These are phyloP conservation scores for Pelmatolapia mariae DNA, from an alignment of 2,113 vertebrate genomes.

Conservation along the genomic window DNA sequence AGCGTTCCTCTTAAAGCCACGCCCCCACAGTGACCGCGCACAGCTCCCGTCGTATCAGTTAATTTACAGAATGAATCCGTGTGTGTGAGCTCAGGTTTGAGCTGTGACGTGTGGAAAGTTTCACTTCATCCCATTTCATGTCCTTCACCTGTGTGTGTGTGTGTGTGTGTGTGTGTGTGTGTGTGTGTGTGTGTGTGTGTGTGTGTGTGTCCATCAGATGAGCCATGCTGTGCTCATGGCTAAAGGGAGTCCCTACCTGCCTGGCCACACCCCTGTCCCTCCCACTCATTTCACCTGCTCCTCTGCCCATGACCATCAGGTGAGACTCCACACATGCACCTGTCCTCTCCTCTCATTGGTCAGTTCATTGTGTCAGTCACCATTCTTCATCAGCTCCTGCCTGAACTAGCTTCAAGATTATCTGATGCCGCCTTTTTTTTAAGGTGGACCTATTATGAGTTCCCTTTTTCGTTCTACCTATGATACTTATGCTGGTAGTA, in stretches of 20 bases:
- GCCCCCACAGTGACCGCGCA: neutral
- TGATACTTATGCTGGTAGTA: neutral
- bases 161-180: neutral
- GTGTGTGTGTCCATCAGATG: slow-evolving; percentile 78
- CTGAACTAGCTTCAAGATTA: neutral
- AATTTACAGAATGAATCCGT: neutral
- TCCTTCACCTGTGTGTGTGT: slow-evolving; percentile 33
- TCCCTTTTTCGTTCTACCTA: neutral
- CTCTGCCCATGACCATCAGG: slow-evolving; percentile 73
- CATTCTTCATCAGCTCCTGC: neutral
- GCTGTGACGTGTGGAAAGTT: neutral
- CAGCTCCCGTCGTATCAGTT: accelerated
- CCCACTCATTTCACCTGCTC: slow-evolving; percentile 82
- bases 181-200: neutral
- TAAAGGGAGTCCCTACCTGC: slow-evolving; percentile 84
- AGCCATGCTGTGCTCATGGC: slow-evolving; percentile 91
- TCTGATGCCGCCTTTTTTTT: neutral
- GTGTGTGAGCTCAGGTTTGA: neutral
- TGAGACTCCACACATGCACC: slow-evolving; percentile 30
- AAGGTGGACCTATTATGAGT: neutral
- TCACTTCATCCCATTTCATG: neutral
- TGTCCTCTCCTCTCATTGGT: slow-evolving; percentile 3
- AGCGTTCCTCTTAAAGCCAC: neutral
- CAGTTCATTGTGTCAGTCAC: neutral
- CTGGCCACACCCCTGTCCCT: slow-evolving; percentile 81